Base-by-base conservation (phyloP, 2,797 vertebrate genomes). In the Atherinosoma microstoma region DNA sequence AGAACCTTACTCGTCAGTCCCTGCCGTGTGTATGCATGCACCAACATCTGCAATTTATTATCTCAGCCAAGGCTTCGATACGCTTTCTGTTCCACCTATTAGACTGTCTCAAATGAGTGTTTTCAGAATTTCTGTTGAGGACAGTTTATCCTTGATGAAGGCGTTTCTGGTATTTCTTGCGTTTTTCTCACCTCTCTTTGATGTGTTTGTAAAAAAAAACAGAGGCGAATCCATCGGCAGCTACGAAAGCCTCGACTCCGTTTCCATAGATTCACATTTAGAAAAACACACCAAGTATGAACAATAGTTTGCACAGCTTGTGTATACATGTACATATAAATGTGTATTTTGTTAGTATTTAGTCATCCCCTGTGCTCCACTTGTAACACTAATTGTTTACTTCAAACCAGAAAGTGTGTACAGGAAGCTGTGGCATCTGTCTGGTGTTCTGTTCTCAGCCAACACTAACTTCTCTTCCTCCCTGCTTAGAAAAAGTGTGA, bases 401-500 rank as follows among this genome's bases (percentile, higher is more conserved):
- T 77, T 73, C 30, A 35, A 72, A 35, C 32, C 38, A 69, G 64
- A 74, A 42, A 38, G 35, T 65, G 64, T 75, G 45, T 29, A 58
- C 76, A 83, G 79, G 85, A 84, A 83, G 76, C 61, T 80, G 78
- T 67, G 72, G 80, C 80, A n/a, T 75, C 65, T 70, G 11, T 74
- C 36, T 76, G 40, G 42, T 70, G 64, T 76, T 77, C 60, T 58
- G 16, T 77, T 82, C 63, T 75, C 60, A 80, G 77, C 67, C 49
- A 68, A 73, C 36, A 15, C 60, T 86, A 79, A 85, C 77, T 69
- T 51, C 32, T 53, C 13, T 58, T 68, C 84, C 88, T 92, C 73
- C 84, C 72, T 79, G 49, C 78, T 91, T 90, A 99, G 97, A 99
- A 99, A 97, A 99, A 99, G 89, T 99, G 98, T 93, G 98, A 99